Evolutionary conservation across 2,888 invertebrate genomes (phyloP).

Genomic region (Lomographa bimaculata): DNA sequence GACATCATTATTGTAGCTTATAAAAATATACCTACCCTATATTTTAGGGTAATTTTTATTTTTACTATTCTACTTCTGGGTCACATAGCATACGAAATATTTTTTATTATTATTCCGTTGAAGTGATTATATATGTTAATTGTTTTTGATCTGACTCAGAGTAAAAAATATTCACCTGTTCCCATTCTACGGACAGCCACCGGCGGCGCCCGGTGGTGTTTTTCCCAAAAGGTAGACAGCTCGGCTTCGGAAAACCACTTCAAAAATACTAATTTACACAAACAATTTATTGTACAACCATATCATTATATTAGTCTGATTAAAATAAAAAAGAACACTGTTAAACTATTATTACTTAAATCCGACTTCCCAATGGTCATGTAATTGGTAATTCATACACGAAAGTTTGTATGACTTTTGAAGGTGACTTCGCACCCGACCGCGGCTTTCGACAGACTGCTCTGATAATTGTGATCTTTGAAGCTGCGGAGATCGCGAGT

Average conservation of each 20-base stretch:
- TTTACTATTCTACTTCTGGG: too few relatives aligned
- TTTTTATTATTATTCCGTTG: too few relatives aligned
- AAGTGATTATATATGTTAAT: too few relatives aligned
- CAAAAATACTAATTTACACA: conserved; percentile 21
- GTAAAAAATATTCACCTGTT: conserved; percentile 86
- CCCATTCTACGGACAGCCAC: conserved; percentile 88
- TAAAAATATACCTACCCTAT: too few relatives aligned
- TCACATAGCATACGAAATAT: too few relatives aligned
- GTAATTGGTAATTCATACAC: conserved; percentile 36
- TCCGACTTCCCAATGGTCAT: conserved; percentile 15
- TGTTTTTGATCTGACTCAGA: too few relatives aligned
- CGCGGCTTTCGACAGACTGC: conserved; percentile 82
- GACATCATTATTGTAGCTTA: too few relatives aligned
- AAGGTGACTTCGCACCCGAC: conserved; percentile 71
- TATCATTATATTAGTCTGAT: too few relatives aligned
- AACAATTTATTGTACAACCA: too few relatives aligned
- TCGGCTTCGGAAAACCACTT: conserved; percentile 49
- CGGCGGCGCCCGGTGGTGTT: conserved; percentile 84
- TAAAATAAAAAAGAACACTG: too few relatives aligned
- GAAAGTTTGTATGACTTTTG: conserved; percentile 60
- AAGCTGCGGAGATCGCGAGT: conserved; percentile 82
- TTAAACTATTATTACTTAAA: too few relatives aligned
- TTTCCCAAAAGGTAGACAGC: conserved; percentile 85
- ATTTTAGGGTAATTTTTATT: too few relatives aligned
- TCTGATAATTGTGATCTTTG: conserved; percentile 83